Conservation (phyloP, 2,797 vertebrate genomes). For the Austrolebias charrua region DNA sequence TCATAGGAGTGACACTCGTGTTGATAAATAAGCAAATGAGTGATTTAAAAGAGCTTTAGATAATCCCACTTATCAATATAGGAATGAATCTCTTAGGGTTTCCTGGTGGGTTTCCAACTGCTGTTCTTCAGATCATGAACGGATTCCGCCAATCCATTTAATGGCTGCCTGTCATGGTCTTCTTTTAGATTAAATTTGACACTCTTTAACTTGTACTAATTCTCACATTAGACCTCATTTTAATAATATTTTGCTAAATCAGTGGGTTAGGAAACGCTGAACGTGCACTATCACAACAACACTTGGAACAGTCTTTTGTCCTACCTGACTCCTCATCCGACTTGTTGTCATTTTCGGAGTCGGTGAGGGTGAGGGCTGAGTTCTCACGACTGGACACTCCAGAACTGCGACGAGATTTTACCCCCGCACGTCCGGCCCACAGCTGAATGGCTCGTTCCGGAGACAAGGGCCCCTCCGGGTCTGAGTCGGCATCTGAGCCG, state of each 20-base stretch:
- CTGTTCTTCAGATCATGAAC: constrained; percentile 62
- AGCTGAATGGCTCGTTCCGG: constrained; percentile 91
- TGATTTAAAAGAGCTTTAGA: constrained; percentile 43
- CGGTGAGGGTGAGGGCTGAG: constrained; percentile 93
- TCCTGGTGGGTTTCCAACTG: constrained; percentile 30
- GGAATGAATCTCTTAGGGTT: constrained; percentile 42
- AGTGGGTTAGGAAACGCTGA: not conserved
- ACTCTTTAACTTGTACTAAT: constrained; percentile 8
- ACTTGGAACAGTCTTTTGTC: constrained; percentile 36
- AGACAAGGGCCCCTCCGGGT: constrained; percentile 90
- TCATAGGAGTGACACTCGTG: constrained; percentile 21
- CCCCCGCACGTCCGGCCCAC: constrained; percentile 87
- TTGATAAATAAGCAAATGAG: constrained; percentile 42
- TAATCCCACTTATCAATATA: constrained; percentile 67
- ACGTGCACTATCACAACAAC: not conserved
- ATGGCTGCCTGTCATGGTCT: constrained; percentile 24
- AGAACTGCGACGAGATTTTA: constrained; percentile 90
- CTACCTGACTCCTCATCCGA: constrained; percentile 95
- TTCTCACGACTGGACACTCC: constrained; percentile 94
- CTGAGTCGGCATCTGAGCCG: constrained; percentile 88
- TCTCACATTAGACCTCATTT: constrained; percentile 4
- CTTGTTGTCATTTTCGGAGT: constrained; percentile 95
- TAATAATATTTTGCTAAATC: constrained; percentile 7
- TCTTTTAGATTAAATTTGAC: not conserved
- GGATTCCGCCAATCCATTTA: constrained; percentile 52